A percentile compares a stretch with the other conserved stretches of the same genome.
Evolutionary conservation across 1,140 invertebrate genomes (phyloP).

Genomic region (Hestina assimilis): DNA sequence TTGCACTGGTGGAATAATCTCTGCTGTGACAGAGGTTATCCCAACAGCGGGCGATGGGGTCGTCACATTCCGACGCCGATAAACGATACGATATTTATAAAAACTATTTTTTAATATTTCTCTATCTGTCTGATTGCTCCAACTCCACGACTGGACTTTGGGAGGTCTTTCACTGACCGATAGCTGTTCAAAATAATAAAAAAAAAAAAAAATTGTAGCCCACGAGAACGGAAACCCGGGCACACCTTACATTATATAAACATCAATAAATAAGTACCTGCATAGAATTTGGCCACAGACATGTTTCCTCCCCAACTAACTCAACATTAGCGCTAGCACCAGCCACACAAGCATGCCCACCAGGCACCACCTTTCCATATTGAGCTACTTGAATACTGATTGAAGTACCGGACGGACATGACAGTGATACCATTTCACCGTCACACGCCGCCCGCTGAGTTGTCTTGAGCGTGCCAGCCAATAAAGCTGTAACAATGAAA

Average conservation of each 20-base stretch:
- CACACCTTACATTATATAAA: neutral
- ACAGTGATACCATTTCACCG: slow-evolving; percentile 87
- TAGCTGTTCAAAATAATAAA: too few relatives aligned
- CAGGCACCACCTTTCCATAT: slow-evolving; percentile 57
- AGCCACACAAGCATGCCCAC: slow-evolving; percentile 81
- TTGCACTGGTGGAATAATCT: too few relatives aligned
- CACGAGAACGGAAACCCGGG: too few relatives aligned
- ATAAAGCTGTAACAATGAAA: slow-evolving; percentile 74
- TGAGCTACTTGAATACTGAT: slow-evolving; percentile 88
- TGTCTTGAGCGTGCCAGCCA: slow-evolving; percentile 90
- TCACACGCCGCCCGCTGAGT: slow-evolving; percentile 92
- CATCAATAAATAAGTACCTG: slow-evolving; percentile 60
- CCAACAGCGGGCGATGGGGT: too few relatives aligned
- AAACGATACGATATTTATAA: too few relatives aligned
- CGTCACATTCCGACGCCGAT: too few relatives aligned
- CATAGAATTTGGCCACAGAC: slow-evolving; percentile 76
- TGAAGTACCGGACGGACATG: slow-evolving; percentile 90
- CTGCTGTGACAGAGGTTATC: too few relatives aligned
- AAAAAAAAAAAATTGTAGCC: too few relatives aligned
- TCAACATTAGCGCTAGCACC: slow-evolving; percentile 68
- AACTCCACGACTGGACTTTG: too few relatives aligned
- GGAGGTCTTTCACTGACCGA: too few relatives aligned
- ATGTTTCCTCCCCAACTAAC: slow-evolving; percentile 48
- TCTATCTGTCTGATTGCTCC: too few relatives aligned
- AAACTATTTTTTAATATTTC: too few relatives aligned